Percentiles rank a stretch among this genome's conserved stretches.
These are phyloP conservation scores for Ceyx margarethae DNA, from an alignment of 2,113 vertebrate genomes.

Conservation along the genomic window DNA sequence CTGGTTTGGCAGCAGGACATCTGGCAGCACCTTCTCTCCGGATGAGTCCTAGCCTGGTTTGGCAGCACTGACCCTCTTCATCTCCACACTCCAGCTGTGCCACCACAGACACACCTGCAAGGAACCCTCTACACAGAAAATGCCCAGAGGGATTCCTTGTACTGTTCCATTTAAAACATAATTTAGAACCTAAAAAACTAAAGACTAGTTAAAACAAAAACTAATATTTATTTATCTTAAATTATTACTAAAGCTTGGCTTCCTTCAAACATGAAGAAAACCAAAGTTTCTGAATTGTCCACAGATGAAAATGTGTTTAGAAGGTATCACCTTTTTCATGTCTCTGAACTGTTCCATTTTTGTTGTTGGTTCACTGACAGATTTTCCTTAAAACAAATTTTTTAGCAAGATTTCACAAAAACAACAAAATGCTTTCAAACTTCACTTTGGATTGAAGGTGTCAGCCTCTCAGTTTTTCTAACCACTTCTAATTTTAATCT, in stretches of 20 bases:
- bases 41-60: not conserved
- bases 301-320: not conserved
- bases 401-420: not conserved
- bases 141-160: accelerated
- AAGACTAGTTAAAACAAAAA: not conserved
- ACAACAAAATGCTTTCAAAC: not conserved
- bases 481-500: not conserved
- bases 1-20: no score
- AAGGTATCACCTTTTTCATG: not conserved
- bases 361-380: not conserved
- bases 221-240: not conserved
- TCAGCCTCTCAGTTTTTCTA: not conserved
- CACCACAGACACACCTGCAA: not conserved
- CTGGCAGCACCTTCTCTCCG: no score
- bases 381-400: not conserved
- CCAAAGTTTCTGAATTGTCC: not conserved
- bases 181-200: not conserved
- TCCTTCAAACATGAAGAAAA: not conserved
- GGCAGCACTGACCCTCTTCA: not conserved
- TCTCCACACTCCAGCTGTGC: not conserved
- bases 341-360: not conserved
- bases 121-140: not conserved
- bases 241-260: not conserved
- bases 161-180: not conserved
- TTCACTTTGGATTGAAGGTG: not conserved